Percentiles rank a stretch among this genome's conserved stretches.
phyloP scores from a whole-genome alignment of 1,140 invertebrate species.

The Polypedilum vanderplanki region DNA sequence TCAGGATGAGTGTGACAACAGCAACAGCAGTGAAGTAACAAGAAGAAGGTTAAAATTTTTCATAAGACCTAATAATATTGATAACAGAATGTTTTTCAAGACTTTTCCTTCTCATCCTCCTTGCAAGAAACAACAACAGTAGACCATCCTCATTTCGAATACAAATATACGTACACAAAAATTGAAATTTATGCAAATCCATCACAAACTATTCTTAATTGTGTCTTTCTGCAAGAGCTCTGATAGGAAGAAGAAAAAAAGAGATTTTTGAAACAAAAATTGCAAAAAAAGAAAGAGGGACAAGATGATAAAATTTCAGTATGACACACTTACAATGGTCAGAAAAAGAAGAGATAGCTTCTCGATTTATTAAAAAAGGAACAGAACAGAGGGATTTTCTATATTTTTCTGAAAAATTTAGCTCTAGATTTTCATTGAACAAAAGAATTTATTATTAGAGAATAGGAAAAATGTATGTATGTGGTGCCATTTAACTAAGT shows the following conservation, averaged over 20 bases:
- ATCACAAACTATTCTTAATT: conserved; percentile 29
- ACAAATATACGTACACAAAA: not conserved
- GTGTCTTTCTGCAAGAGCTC: conserved; percentile 23
- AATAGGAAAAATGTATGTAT: too few relatives aligned
- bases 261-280: not conserved
- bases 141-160: not conserved
- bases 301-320: not conserved
- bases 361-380: conserved; percentile 22
- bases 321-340: not conserved
- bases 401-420: not conserved
- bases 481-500: too few relatives aligned
- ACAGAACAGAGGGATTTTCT: not conserved
- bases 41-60: not conserved
- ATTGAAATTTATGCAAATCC: conserved; percentile 28
- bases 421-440: too few relatives aligned
- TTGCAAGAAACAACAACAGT: not conserved
- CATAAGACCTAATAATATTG: conserved; percentile 25
- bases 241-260: not conserved
- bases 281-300: not conserved
- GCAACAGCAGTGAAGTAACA: not conserved
- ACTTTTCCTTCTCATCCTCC: not conserved
- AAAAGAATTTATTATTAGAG: too few relatives aligned
- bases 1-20: not conserved
- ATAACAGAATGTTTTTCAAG: conserved; percentile 19
- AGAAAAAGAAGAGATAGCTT: not conserved